Conservation (phyloP, 2,113 vertebrate species). For the Maccullochella peelii region DNA sequence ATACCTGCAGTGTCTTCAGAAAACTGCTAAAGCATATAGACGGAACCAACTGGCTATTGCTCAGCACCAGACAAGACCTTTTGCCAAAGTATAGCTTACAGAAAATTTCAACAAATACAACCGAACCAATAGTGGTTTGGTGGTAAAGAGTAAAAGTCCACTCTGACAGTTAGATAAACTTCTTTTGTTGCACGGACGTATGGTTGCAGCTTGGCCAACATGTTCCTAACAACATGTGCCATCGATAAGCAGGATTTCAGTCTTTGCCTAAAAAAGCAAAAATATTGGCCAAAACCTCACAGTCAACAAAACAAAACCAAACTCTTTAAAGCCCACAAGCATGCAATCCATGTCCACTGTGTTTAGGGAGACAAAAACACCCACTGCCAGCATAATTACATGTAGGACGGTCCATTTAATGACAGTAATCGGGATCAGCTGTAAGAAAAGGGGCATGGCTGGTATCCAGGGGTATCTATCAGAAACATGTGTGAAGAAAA, state of each 20-base stretch:
- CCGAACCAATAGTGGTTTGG: background rate
- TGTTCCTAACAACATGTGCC: conserved; percentile 35
- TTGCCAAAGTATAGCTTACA: background rate
- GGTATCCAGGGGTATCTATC: conserved; percentile 53
- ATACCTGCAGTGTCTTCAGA: too few species aligned
- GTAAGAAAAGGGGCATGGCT: conserved; percentile 44
- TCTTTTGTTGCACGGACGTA: background rate
- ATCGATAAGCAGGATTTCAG: conserved; percentile 30
- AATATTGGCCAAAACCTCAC: conserved; percentile 10
- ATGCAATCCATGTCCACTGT: conserved; percentile 44
- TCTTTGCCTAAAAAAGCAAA: conserved; percentile 12
- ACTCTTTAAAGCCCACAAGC: conserved; percentile 58
- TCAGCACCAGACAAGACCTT: background rate
- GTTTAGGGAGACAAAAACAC: conserved; percentile 31
- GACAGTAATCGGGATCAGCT: conserved; percentile 53
- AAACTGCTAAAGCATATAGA: background rate
- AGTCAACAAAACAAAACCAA: conserved; percentile 37
- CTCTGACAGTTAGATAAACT: conserved; percentile 10
- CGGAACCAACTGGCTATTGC: background rate
- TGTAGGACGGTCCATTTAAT: conserved; percentile 31
- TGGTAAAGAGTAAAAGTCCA: background rate
- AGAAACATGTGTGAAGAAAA: conserved; percentile 67
- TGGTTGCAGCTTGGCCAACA: background rate
- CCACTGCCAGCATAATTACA: conserved; percentile 29
- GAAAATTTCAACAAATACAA: background rate